Evolutionary conservation across 2,113 vertebrate species (phyloP).

Genomic region (Aptenodytes patagonicus): DNA sequence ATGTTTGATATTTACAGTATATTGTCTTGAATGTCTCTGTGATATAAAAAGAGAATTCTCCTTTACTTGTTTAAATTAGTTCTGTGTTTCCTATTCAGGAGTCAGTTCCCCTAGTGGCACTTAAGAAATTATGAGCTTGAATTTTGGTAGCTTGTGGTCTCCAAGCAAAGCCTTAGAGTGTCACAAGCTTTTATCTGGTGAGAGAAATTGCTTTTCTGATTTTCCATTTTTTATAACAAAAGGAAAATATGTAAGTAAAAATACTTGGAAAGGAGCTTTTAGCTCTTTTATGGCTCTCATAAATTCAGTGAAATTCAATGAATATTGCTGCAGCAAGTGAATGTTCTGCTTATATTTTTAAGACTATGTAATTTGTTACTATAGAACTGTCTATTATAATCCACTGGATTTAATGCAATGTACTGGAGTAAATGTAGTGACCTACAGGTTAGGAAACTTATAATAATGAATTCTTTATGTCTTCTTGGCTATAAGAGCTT

Average conservation of each 20-base stretch:
- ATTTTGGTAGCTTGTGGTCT: background rate
- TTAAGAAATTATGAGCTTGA: background rate
- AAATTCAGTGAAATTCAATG: background rate
- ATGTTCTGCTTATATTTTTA: background rate
- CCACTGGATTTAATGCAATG: background rate
- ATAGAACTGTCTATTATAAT: background rate
- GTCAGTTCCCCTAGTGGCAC: background rate
- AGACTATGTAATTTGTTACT: background rate
- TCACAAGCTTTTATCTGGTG: background rate
- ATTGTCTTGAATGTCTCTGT: background rate
- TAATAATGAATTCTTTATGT: background rate
- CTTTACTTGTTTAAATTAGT: background rate
- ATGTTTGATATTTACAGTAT: background rate
- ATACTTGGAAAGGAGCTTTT: background rate
- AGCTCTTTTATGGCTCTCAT: background rate
- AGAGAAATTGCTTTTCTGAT: background rate
- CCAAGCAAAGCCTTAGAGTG: background rate
- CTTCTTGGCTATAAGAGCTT: background rate
- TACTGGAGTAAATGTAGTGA: background rate
- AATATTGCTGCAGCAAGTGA: background rate
- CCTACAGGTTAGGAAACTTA: background rate
- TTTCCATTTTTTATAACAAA: background rate
- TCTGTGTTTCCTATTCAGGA: background rate
- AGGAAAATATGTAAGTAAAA: background rate
- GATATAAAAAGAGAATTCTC: background rate